phyloP scores from a whole-genome alignment of 2,888 invertebrate genomes.

The Heliconius erato region DNA sequence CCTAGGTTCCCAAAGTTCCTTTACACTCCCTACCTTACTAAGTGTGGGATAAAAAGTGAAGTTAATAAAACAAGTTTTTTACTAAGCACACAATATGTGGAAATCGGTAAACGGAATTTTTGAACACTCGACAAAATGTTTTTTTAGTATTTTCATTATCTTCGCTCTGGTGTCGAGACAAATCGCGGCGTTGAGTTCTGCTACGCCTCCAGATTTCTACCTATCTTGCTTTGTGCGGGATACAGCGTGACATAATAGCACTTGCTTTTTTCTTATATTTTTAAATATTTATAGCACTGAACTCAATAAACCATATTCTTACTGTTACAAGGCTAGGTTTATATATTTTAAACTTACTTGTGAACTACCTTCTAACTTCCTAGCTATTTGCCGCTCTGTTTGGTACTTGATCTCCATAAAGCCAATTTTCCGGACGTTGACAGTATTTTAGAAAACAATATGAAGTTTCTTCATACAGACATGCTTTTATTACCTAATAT shows the following conservation, averaged over 20 bases:
- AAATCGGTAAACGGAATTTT: too few relatives aligned
- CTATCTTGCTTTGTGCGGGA: neutral
- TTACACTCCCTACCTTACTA: too few relatives aligned
- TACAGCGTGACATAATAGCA: too few relatives aligned
- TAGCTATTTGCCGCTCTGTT: constrained; percentile 10
- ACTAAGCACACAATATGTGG: too few relatives aligned
- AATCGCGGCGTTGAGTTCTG: too few relatives aligned
- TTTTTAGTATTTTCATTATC: too few relatives aligned
- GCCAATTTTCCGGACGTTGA: constrained; percentile 30
- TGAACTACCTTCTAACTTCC: neutral
- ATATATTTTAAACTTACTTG: neutral
- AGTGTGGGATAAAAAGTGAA: too few relatives aligned
- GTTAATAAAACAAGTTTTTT: too few relatives aligned
- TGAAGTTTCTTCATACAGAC: neutral
- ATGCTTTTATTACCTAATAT: neutral
- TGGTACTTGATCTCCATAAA: constrained; percentile 8
- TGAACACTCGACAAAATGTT: too few relatives aligned
- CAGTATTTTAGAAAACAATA: constrained; percentile 1
- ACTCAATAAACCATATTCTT: neutral
- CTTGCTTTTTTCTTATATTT: too few relatives aligned
- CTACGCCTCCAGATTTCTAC: neutral
- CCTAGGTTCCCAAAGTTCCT: too few relatives aligned
- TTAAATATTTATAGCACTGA: neutral
- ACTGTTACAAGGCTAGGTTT: neutral
- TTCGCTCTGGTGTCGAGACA: too few relatives aligned